These are phyloP conservation scores for Eristalis arbustorum DNA, from an alignment of 2,888 invertebrate species.

Conservation along the genomic window DNA sequence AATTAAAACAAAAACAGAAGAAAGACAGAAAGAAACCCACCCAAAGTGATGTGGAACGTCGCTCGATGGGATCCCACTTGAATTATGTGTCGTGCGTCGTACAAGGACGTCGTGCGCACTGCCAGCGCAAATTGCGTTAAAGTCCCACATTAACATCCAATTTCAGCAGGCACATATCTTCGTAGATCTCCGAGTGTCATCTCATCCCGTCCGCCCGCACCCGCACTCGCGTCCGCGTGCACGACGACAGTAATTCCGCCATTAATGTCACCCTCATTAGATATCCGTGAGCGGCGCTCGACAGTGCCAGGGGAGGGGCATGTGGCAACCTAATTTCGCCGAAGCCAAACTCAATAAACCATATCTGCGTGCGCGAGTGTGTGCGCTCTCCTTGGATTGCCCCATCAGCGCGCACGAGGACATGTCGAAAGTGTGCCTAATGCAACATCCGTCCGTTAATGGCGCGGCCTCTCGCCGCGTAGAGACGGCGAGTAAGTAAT, in stretches of 20 bases:
- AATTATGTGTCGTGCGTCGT: conserved; percentile 26
- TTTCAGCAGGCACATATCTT: conserved; percentile 37
- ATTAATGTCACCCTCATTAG: conserved; percentile 60
- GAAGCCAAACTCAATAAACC: conserved; percentile 61
- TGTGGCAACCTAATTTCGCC: conserved; percentile 54
- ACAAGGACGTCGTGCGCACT: background rate
- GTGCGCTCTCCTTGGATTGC: conserved; percentile 24
- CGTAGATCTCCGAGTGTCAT: background rate
- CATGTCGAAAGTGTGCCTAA: conserved; percentile 15
- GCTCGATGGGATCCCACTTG: conserved; percentile 40
- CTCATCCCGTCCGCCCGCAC: no score
- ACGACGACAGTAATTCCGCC: conserved; percentile 49
- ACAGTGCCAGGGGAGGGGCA: conserved; percentile 33
- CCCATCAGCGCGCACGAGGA: background rate
- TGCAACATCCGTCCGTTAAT: conserved; percentile 10
- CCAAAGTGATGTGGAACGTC: background rate
- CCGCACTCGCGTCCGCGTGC: background rate
- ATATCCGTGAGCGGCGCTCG: conserved; percentile 16
- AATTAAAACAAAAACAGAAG: conserved; percentile 39
- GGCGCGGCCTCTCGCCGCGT: background rate
- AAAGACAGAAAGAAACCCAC: background rate
- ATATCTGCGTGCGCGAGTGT: conserved; percentile 30
- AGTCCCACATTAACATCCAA: conserved; percentile 54
- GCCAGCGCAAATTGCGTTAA: conserved; percentile 42
- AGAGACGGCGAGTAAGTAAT: conserved; percentile 10